A percentile compares a stretch with the other conserved stretches of the same genome.
Conservation (phyloP, 64 coral and sea anemone species). For the Montipora cactus region DNA sequence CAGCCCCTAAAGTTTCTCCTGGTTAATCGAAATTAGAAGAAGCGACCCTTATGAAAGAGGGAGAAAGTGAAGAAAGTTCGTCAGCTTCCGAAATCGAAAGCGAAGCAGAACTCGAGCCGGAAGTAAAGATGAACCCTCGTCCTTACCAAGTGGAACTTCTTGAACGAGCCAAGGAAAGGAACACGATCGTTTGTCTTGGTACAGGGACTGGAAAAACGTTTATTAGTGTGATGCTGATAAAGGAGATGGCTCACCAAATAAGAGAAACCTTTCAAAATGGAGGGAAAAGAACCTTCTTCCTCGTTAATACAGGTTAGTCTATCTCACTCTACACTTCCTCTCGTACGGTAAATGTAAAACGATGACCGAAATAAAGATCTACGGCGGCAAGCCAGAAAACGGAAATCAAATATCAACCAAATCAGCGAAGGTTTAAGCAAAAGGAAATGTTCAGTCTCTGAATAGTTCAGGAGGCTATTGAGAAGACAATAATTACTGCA, state of each 20-base stretch:
- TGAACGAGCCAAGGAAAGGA: constrained; percentile 61
- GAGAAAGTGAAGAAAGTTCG: background rate
- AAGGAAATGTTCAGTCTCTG: too few relatives aligned
- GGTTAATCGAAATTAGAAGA: too few relatives aligned
- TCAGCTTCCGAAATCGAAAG: background rate
- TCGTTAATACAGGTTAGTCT: constrained; percentile 90
- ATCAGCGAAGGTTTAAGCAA: too few relatives aligned
- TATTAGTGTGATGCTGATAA: constrained; percentile 95
- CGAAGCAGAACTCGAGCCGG: background rate
- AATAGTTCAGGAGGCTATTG: too few relatives aligned
- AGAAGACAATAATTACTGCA: too few relatives aligned
- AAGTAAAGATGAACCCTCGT: constrained; percentile 28
- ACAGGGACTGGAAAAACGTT: constrained; percentile 98
- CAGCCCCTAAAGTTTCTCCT: too few relatives aligned
- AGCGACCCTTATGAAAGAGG: too few relatives aligned
- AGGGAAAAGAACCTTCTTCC: constrained; percentile 91
- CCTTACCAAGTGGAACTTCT: constrained; percentile 93
- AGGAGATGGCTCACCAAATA: constrained; percentile 78
- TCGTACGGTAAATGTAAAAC: too few relatives aligned
- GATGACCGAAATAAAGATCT: too few relatives aligned
- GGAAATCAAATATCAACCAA: too few relatives aligned
- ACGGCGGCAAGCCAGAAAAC: too few relatives aligned
- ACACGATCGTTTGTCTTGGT: constrained; percentile 90
- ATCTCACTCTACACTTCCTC: too few relatives aligned
- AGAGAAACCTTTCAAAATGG: constrained; percentile 61